Percentiles rank a stretch among this genome's conserved stretches.
Evolutionary conservation across 2,113 vertebrate genomes (phyloP).

Genomic region (Corythornis vintsioides): DNA sequence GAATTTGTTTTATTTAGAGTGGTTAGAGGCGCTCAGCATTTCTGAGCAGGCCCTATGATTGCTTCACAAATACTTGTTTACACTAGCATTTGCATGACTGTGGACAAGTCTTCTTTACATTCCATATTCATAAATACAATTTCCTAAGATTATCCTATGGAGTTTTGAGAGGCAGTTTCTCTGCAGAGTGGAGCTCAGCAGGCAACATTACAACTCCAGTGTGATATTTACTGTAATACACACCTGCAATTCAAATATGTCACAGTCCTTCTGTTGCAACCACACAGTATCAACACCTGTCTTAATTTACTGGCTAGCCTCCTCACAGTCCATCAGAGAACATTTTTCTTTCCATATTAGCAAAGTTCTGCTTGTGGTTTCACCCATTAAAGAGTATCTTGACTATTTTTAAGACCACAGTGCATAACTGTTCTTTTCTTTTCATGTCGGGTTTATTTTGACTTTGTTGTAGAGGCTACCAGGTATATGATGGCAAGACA

Average conservation of each 20-base stretch:
- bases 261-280: neutral
- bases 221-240: constrained; percentile 9
- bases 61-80: neutral
- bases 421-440: constrained; percentile 23
- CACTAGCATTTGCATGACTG: neutral
- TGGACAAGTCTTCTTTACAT: neutral
- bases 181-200: neutral
- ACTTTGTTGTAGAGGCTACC: constrained; percentile 27
- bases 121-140: neutral
- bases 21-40: neutral
- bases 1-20: neutral
- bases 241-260: neutral
- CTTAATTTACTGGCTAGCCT: neutral
- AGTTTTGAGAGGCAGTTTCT: neutral
- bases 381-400: neutral
- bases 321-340: neutral
- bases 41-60: neutral
- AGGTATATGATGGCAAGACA: constrained; percentile 17
- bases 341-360: neutral
- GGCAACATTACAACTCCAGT: neutral
- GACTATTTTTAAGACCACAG: constrained; percentile 1
- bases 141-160: neutral
- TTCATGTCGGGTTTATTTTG: constrained; percentile 20
- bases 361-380: neutral
- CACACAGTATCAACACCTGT: neutral